phyloP scores from a whole-genome alignment of 2,888 invertebrate species.

The Helleia helle region DNA sequence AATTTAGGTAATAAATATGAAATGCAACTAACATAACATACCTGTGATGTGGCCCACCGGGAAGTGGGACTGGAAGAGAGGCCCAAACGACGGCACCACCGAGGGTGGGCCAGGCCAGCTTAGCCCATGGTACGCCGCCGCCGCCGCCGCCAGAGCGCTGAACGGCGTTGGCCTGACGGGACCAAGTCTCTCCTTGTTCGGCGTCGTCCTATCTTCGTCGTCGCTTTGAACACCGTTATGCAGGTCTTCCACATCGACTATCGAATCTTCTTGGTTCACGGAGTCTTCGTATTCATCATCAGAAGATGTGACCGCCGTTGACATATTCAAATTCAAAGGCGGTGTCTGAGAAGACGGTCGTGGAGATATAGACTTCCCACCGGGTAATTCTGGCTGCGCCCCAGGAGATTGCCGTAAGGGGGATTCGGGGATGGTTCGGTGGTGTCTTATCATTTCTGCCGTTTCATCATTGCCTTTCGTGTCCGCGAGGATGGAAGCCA shows the following conservation, averaged over 20 bases:
- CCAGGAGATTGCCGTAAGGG: constrained; percentile 61
- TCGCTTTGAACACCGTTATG: constrained; percentile 71
- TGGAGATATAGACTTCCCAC: constrained; percentile 55
- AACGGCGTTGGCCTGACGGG: constrained; percentile 86
- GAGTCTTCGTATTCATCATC: constrained; percentile 80
- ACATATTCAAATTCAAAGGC: constrained; percentile 63
- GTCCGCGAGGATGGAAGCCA: constrained; percentile 89
- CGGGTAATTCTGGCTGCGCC: constrained; percentile 62
- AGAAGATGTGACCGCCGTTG: constrained; percentile 65
- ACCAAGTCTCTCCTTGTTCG: constrained; percentile 58
- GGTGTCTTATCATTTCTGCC: constrained; percentile 65
- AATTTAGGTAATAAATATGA: too few species aligned
- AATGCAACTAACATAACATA: too few species aligned
- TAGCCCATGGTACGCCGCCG: constrained; percentile 78
- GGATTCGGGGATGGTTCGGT: constrained; percentile 64
- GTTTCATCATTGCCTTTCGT: constrained; percentile 66
- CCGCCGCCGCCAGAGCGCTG: constrained; percentile 78
- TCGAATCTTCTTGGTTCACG: constrained; percentile 78
- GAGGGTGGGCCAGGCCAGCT: constrained; percentile 71
- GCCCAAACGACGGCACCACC: constrained; percentile 76
- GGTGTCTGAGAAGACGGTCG: constrained; percentile 57
- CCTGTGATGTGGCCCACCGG: constrained; percentile 64
- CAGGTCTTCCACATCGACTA: constrained; percentile 87
- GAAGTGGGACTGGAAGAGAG: constrained; percentile 80
- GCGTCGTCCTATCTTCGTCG: constrained; percentile 51